These are phyloP conservation scores for Drosophila mauritiana DNA, from an alignment of 1,140 invertebrate species.

Conservation along the genomic window DNA sequence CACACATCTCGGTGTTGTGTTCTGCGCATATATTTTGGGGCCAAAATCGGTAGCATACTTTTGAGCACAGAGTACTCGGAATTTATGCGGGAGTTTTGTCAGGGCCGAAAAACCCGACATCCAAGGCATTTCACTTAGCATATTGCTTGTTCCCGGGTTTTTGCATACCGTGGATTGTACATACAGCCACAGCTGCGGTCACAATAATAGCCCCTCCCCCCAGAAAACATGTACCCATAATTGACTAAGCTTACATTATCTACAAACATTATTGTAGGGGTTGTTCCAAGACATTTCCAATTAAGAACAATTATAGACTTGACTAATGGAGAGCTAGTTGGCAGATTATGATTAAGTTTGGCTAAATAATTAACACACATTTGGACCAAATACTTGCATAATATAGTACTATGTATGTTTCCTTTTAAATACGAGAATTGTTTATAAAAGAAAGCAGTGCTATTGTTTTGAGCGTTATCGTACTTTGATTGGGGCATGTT, in stretches of 20 bases:
- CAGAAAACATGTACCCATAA: constrained; percentile 24
- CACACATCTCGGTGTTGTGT: constrained; percentile 22
- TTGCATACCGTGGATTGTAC: constrained; percentile 16
- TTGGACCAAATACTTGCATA: background rate
- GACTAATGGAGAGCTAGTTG: background rate
- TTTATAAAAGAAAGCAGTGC: background rate
- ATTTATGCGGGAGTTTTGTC: constrained; percentile 43
- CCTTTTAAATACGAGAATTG: too few relatives aligned
- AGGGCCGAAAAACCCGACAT: constrained; percentile 4
- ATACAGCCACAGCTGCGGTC: constrained; percentile 18
- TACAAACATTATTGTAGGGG: background rate
- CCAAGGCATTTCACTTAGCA: constrained; percentile 50
- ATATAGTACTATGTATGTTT: background rate
- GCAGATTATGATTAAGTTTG: background rate
- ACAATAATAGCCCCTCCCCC: constrained; percentile 5
- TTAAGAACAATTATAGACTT: constrained; percentile 6
- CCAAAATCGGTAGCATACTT: constrained; percentile 62
- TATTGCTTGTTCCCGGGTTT: constrained; percentile 46
- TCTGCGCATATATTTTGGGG: constrained; percentile 28
- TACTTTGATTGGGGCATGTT: constrained; percentile 9
- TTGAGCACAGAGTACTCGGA: constrained; percentile 39
- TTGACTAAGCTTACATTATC: constrained; percentile 4
- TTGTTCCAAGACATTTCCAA: constrained; percentile 1
- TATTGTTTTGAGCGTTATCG: background rate
- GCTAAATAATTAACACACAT: background rate